These are phyloP conservation scores for Gallinago nigripennis DNA, from an alignment of 2,797 vertebrate species.

Conservation along the genomic window DNA sequence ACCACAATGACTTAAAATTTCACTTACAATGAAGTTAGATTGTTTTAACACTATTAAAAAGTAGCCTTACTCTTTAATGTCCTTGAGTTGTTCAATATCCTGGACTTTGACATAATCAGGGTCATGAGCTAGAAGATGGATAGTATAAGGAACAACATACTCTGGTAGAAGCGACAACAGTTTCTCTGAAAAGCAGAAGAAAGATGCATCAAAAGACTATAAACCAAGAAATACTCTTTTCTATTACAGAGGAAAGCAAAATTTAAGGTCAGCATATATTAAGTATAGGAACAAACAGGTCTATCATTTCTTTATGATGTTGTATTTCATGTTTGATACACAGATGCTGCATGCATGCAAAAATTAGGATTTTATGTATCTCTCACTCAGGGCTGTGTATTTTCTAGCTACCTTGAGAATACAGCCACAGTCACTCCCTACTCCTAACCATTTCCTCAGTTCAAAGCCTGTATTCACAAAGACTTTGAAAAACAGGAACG, in stretches of 20 bases:
- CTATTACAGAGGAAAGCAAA: not conserved
- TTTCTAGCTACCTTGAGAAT: not conserved
- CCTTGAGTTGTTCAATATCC: constrained; percentile 97
- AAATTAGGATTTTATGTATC: not conserved
- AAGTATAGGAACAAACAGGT: not conserved
- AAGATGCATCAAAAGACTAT: constrained; percentile 44
- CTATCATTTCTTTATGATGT: not conserved
- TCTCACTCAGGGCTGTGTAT: not conserved
- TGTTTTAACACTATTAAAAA: not conserved
- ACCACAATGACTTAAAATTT: not conserved
- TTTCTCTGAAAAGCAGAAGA: constrained; percentile 85
- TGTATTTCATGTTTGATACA: not conserved
- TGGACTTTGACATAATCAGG: constrained; percentile 97
- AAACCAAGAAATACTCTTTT: not conserved
- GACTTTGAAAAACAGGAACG: not conserved
- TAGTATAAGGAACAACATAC: constrained; percentile 96
- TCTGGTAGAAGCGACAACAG: constrained; percentile 94
- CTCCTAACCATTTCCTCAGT: not conserved
- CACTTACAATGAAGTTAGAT: not conserved
- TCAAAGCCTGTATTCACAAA: not conserved
- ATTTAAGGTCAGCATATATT: not conserved
- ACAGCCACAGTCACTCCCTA: not conserved
- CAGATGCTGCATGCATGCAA: not conserved
- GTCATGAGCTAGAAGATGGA: constrained; percentile 96
- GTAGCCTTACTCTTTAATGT: constrained; percentile 95